Conservation (phyloP, 2,797 vertebrate species). For the Rhynchonycteris naso region DNA sequence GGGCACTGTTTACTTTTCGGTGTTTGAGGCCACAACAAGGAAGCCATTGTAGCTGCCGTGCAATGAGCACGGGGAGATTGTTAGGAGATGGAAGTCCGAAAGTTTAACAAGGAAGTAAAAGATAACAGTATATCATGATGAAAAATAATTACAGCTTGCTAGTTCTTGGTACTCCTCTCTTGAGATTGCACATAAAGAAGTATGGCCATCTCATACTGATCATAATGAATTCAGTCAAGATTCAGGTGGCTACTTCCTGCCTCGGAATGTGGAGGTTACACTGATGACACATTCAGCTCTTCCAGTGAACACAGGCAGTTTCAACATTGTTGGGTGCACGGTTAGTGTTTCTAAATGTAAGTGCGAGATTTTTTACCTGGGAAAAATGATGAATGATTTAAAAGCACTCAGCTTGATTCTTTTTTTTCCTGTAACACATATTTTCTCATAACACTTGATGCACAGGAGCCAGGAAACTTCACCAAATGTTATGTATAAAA, state of each 20-base stretch:
- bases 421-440: slow-evolving; percentile 8
- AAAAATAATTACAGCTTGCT: background rate
- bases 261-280: background rate
- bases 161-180: background rate
- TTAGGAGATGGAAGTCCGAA: background rate
- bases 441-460: slow-evolving; percentile 42
- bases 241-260: background rate
- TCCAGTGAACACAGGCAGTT: background rate
- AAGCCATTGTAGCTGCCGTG: background rate
- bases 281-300: background rate
- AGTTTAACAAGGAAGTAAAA: background rate
- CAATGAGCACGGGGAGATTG: too few relatives aligned
- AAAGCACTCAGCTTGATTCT: slow-evolving; percentile 43
- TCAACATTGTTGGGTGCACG: background rate
- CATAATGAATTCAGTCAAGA: background rate
- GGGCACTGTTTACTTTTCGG: background rate
- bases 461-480: background rate
- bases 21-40: background rate
- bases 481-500: slow-evolving; percentile 50
- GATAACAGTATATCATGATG: background rate
- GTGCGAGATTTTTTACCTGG: slow-evolving; percentile 18
- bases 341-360: slow-evolving; percentile 16
- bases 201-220: background rate
- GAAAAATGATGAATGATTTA: slow-evolving; percentile 66
- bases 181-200: background rate